Percentiles rank a stretch among this genome's conserved stretches.
Conservation (phyloP, 2,797 vertebrate species). For the Enteromius unitaeniatus region DNA sequence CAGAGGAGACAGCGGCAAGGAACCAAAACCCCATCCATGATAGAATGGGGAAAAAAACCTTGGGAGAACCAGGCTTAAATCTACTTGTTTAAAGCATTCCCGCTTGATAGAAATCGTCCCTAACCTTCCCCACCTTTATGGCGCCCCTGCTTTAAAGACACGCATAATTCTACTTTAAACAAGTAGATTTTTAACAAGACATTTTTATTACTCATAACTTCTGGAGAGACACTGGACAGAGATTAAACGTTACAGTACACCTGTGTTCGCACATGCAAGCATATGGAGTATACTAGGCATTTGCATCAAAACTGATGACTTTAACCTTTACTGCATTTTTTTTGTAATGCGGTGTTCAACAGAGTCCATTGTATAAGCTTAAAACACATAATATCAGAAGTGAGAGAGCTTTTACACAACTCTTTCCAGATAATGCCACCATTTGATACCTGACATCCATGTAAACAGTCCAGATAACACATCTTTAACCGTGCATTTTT, state of each 20-base stretch:
- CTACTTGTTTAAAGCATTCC: too few species aligned
- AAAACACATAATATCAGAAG: not conserved
- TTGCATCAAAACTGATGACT: not conserved
- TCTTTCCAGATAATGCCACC: not conserved
- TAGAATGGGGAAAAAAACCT: too few species aligned
- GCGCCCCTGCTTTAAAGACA: not conserved
- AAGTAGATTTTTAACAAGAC: not conserved
- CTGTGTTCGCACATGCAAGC: not conserved
- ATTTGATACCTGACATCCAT: not conserved
- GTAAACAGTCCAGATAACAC: not conserved
- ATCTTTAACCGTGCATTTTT: not conserved
- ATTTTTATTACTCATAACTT: not conserved
- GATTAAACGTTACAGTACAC: not conserved
- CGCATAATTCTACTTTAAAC: not conserved
- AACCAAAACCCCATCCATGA: too few species aligned
- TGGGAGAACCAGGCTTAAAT: too few species aligned
- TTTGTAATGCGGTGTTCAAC: not conserved
- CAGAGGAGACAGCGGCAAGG: too few species aligned
- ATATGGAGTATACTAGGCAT: not conserved
- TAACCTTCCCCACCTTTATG: too few species aligned
- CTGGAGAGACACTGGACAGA: not conserved
- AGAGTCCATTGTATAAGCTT: not conserved
- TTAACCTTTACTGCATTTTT: not conserved
- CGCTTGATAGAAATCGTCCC: too few species aligned
- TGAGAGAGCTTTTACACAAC: not conserved